Evolutionary conservation across 2,113 vertebrate species (phyloP).

Genomic region (Dipodomys merriami): DNA sequence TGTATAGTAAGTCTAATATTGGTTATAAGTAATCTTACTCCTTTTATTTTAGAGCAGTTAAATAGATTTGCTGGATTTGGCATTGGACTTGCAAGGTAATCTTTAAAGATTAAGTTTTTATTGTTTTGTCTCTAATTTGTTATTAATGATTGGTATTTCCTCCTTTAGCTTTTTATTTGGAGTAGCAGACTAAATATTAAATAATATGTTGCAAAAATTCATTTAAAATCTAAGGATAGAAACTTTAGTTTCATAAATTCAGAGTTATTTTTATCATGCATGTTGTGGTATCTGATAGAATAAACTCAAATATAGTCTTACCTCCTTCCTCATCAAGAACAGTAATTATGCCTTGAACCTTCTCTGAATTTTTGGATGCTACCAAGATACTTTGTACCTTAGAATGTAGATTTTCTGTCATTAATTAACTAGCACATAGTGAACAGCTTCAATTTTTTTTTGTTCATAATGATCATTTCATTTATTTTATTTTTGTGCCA

Average conservation of each 20-base stretch:
- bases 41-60: constrained; percentile 90
- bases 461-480: constrained; percentile 42
- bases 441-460: not conserved
- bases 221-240: constrained; percentile 46
- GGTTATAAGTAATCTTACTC: constrained; percentile 70
- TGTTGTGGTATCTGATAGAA: not conserved
- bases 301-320: constrained; percentile 17
- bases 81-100: constrained; percentile 96
- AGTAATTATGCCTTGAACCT: not conserved
- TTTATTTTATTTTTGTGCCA: too few species aligned
- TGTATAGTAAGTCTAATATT: constrained; percentile 38
- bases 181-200: constrained; percentile 3
- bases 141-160: constrained; percentile 22
- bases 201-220: constrained; percentile 38
- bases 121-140: constrained; percentile 45
- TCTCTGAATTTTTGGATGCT: not conserved
- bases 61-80: constrained; percentile 95
- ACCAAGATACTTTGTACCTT: constrained; percentile 24
- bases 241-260: constrained; percentile 27
- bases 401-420: constrained; percentile 9
- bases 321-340: not conserved
- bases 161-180: constrained; percentile 33
- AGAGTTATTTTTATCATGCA: constrained; percentile 45
- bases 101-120: constrained; percentile 54
- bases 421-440: not conserved